A percentile compares a stretch with the other conserved stretches of the same genome.
Evolutionary conservation across 2,113 vertebrate species (phyloP).

Genomic region (Spea multiplicata): DNA sequence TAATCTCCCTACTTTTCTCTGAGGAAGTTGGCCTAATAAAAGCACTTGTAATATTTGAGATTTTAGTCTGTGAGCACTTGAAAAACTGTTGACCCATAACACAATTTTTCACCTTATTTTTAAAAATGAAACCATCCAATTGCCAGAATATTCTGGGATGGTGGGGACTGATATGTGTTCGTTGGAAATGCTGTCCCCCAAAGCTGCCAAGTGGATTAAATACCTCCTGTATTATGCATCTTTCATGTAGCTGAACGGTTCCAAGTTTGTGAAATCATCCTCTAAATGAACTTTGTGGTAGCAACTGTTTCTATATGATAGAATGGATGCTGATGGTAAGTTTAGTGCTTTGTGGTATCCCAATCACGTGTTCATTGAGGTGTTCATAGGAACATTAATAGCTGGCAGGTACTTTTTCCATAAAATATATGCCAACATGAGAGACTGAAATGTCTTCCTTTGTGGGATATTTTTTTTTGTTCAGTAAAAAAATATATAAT

Average conservation of each 20-base stretch:
- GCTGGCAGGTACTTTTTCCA: conserved; percentile 32
- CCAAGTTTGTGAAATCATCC: conserved; percentile 46
- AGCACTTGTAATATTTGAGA: background rate
- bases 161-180: conserved; percentile 32
- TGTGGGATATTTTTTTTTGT: conserved; percentile 8
- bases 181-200: conserved; percentile 25
- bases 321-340: conserved; percentile 29
- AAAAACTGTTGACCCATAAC: background rate
- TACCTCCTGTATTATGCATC: conserved; percentile 47
- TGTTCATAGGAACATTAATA: conserved; percentile 38
- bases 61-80: background rate
- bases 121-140: conserved; percentile 38
- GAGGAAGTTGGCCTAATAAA: background rate
- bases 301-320: conserved; percentile 48
- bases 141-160: conserved; percentile 15
- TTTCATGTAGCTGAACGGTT: conserved; percentile 35
- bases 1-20: background rate
- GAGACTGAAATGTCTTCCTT: conserved; percentile 32
- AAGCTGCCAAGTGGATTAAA: conserved; percentile 39
- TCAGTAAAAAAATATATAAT: conserved; percentile 2
- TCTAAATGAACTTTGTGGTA: conserved; percentile 44
- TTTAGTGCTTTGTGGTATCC: conserved; percentile 36
- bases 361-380: conserved; percentile 31
- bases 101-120: conserved; percentile 37
- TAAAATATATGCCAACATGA: conserved; percentile 19